Percentiles rank a stretch among this genome's conserved stretches.
These are phyloP conservation scores for Drosophila aff. DNA, from an alignment of 1,140 invertebrate species.

Conservation along the genomic window DNA sequence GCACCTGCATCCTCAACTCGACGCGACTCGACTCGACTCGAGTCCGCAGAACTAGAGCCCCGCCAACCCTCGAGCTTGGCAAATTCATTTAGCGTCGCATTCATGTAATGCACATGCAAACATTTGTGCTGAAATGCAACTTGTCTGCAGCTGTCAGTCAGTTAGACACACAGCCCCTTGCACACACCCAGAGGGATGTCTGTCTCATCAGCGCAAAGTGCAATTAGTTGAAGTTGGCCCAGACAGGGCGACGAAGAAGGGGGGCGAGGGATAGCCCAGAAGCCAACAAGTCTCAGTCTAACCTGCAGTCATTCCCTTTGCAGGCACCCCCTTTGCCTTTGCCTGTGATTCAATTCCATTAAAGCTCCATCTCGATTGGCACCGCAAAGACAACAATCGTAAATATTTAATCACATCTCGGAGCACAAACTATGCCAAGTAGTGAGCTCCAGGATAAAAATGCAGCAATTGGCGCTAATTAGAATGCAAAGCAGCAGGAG, in stretches of 20 bases:
- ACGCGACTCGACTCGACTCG: slow-evolving; percentile 18
- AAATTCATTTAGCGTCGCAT: slow-evolving; percentile 80
- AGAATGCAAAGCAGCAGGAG: slow-evolving; percentile 67
- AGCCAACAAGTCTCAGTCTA: slow-evolving; percentile 70
- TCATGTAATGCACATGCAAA: slow-evolving; percentile 75
- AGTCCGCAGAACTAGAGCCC: slow-evolving; percentile 12
- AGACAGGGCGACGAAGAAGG: slow-evolving; percentile 40
- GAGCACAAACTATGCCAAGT: slow-evolving; percentile 66
- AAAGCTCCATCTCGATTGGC: slow-evolving; percentile 76
- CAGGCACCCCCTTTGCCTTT: slow-evolving; percentile 3
- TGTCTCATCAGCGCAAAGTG: slow-evolving; percentile 82
- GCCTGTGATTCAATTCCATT: slow-evolving; percentile 67
- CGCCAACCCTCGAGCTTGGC: slow-evolving; percentile 32
- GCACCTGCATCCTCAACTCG: slow-evolving; percentile 26
- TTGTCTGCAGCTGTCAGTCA: slow-evolving; percentile 82
- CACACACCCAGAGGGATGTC: slow-evolving; percentile 55
- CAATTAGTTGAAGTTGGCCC: slow-evolving; percentile 82
- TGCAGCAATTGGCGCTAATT: slow-evolving; percentile 60
- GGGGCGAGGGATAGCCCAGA: slow-evolving; percentile 46
- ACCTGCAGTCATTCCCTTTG: neutral
- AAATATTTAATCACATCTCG: slow-evolving; percentile 70
- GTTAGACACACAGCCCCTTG: slow-evolving; percentile 51
- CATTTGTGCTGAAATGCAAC: slow-evolving; percentile 82
- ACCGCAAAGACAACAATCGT: slow-evolving; percentile 56
- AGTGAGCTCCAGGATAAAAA: slow-evolving; percentile 22